Percentiles rank a stretch among this genome's conserved stretches.
Conservation (phyloP, 2,888 invertebrate species). For the Acrobasis consociella region DNA sequence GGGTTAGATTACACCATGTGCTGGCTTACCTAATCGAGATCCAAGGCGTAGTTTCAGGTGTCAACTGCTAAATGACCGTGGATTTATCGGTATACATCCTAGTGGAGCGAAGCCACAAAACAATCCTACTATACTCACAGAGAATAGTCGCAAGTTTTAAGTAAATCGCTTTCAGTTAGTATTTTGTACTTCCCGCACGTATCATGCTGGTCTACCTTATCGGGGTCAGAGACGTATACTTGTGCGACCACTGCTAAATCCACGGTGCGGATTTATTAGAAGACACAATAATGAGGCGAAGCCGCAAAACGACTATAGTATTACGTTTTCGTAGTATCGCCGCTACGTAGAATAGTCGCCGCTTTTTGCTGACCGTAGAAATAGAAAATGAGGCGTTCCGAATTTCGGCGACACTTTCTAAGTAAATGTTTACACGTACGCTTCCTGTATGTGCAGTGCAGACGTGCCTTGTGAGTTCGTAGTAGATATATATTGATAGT, state of each 20-base stretch:
- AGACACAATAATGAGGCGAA: conserved; percentile 35
- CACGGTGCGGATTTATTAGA: conserved; percentile 27
- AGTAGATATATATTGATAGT: too few species aligned
- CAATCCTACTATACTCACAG: background rate
- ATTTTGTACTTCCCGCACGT: conserved; percentile 19
- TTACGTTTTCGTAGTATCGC: too few species aligned
- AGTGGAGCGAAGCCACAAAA: conserved; percentile 35
- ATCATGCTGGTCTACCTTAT: conserved; percentile 35
- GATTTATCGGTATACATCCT: conserved; percentile 25
- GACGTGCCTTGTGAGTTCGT: background rate
- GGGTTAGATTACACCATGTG: background rate
- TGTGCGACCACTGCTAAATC: conserved; percentile 36
- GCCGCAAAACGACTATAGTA: conserved; percentile 30
- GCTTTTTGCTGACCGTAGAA: conserved; percentile 17
- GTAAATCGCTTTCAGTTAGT: conserved; percentile 21
- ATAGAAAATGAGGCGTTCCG: conserved; percentile 14
- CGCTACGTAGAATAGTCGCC: conserved; percentile 16
- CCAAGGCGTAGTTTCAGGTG: conserved; percentile 44
- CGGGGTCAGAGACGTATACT: conserved; percentile 50
- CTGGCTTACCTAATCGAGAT: conserved; percentile 44
- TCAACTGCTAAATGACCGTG: conserved; percentile 34
- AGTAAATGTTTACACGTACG: conserved; percentile 16
- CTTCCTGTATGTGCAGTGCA: background rate
- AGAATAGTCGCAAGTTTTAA: background rate
- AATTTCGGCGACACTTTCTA: conserved; percentile 7